Evolutionary conservation across 2,797 vertebrate genomes (phyloP).

Genomic region (Antrozous pallidus): DNA sequence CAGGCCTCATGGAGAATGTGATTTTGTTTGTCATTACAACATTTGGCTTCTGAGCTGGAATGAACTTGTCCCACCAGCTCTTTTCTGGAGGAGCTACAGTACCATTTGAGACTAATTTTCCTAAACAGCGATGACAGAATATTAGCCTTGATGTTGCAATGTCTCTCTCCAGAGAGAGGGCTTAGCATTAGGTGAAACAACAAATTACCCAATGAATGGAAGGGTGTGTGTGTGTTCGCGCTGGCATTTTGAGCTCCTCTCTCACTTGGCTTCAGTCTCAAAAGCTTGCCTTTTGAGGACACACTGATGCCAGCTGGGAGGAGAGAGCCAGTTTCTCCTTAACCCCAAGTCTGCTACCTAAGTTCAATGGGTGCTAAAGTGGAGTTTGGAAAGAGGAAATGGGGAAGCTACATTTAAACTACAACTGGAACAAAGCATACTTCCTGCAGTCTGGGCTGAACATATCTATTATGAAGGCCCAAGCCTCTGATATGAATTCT

Average conservation of each 20-base stretch:
- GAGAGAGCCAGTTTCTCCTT: background rate
- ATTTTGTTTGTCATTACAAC: background rate
- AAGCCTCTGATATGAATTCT: background rate
- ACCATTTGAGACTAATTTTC: background rate
- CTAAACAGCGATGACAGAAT: background rate
- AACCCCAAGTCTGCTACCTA: background rate
- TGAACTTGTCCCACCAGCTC: background rate
- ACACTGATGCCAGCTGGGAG: background rate
- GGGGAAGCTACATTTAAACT: background rate
- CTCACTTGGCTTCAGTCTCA: background rate
- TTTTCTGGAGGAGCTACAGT: background rate
- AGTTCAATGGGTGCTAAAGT: background rate
- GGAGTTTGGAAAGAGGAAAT: background rate
- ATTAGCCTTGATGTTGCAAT: background rate
- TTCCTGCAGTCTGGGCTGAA: background rate
- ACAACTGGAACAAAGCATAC: background rate
- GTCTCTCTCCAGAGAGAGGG: background rate
- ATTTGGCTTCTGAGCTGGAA: background rate
- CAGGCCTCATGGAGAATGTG: background rate
- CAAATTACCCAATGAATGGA: background rate
- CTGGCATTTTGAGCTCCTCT: background rate
- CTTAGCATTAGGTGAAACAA: background rate
- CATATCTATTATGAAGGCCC: background rate
- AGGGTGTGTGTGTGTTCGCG: no score
- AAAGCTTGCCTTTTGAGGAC: conserved; percentile 3